phyloP scores from a whole-genome alignment of 2,888 invertebrate genomes.

The Trissolcus brochymenae region DNA sequence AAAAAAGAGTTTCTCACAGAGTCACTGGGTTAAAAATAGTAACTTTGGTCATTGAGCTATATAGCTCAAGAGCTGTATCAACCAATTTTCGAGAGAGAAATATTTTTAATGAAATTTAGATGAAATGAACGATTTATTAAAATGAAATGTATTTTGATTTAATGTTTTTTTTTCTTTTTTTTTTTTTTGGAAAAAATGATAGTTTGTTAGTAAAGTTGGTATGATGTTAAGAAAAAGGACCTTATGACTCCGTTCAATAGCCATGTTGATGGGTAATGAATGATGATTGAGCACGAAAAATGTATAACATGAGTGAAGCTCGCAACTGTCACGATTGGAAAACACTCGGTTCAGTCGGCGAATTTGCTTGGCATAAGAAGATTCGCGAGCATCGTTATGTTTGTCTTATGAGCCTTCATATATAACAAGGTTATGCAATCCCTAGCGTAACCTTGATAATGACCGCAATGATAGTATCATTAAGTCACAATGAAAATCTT shows the following conservation, averaged over 20 bases:
- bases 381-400: slow-evolving; percentile 44
- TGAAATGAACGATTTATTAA: too few species aligned
- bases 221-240: too few species aligned
- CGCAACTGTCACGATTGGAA: background rate
- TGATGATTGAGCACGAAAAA: slow-evolving; percentile 7
- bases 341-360: slow-evolving; percentile 2
- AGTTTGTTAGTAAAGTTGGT: too few species aligned
- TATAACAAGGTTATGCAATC: slow-evolving; percentile 58
- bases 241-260: slow-evolving; percentile 4
- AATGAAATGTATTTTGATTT: too few species aligned
- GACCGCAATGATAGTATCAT: slow-evolving; percentile 59
- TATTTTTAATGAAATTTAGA: too few species aligned
- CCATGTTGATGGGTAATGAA: slow-evolving; percentile 6
- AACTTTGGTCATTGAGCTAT: too few species aligned
- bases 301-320: slow-evolving; percentile 4
- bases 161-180: too few species aligned
- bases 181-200: too few species aligned
- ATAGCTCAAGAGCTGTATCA: too few species aligned
- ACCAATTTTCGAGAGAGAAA: too few species aligned
- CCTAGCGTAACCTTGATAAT: slow-evolving; percentile 58
- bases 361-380: slow-evolving; percentile 18
- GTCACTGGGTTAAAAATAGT: too few species aligned
- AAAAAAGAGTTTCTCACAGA: too few species aligned
- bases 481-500: slow-evolving; percentile 57
- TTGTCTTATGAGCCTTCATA: slow-evolving; percentile 32